Base-by-base conservation (phyloP, 2,888 invertebrate genomes). In the Stictocephala bisonia region DNA sequence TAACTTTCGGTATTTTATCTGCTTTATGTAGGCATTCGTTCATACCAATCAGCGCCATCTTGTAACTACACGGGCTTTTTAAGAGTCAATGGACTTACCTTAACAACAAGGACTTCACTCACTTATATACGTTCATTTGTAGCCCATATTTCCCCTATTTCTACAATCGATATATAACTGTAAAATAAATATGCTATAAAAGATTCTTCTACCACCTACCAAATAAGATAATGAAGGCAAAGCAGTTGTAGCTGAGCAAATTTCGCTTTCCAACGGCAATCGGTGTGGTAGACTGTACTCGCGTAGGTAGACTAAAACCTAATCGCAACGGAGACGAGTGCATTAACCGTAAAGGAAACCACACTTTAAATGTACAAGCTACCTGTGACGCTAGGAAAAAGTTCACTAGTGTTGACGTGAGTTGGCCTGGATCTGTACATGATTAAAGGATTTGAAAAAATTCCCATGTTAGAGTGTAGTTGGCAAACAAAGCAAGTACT, bases 361-460 rank as follows among this genome's bases (percentile, higher is more conserved):
- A 40, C 1, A n/a, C 24, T 18, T 11, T 70, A 0, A 70, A 70
- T 58, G 70, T 70, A n/a, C 70, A 70, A 40, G 40, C 24, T 15
- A 58, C 58, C 1, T 70, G 70, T 58, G 20, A 70, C 58, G 56
- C 70, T 13, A 41, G 15, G 13, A 58, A 70, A 31, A 58, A 6
- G 27, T 58, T 70, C 20, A 70, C 56, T 15, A 70, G 70, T 22
- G n/a, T 35, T 3, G 35, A 26, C 15, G 53, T 31, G 40, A 22
- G 40, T 18, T 70, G 70, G 56, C 53, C 56, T 40, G 70, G 70
- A 9, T 27, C 29, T 15, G 35, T 70, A 9, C 53, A 70, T 56
- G 70, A 70, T 26, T 2, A 50, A 29, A 20, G 69, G 7, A 51
- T 50, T 29, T 69, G 69, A 51, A 66, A 66, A 24, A 66, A 20